phyloP scores from a whole-genome alignment of 2,113 vertebrate genomes.

The Paramormyrops kingsleyae region DNA sequence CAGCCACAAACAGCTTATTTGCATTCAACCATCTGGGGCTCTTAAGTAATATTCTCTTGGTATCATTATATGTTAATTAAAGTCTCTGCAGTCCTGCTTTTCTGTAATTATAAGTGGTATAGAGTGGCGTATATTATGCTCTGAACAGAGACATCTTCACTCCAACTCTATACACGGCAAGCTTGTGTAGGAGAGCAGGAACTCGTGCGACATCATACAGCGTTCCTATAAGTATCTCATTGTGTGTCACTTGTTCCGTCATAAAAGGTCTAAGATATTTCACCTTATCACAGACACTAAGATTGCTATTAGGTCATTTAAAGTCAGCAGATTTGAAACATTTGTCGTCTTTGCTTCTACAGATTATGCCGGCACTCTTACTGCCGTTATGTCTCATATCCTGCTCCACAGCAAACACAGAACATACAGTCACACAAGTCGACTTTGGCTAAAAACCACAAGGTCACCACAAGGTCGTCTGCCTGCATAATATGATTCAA shows the following conservation, averaged over 20 bases:
- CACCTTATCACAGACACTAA: neutral
- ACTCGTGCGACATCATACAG: neutral
- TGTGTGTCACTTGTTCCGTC: neutral
- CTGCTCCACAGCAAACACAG: neutral
- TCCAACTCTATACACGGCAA: neutral
- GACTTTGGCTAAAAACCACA: no score
- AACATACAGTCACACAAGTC: neutral
- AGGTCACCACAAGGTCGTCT: neutral
- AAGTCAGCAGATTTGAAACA: neutral
- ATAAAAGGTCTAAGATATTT: neutral
- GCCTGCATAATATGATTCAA: conserved; percentile 9
- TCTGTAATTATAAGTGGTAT: neutral
- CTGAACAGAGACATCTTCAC: neutral
- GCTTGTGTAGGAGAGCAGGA: neutral
- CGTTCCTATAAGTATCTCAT: neutral
- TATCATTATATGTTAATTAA: neutral
- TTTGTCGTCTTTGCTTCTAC: neutral
- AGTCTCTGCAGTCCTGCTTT: neutral
- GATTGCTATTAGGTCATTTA: neutral
- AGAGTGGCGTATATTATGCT: neutral
- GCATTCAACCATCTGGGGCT: neutral
- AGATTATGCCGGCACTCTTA: neutral
- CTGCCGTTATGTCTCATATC: neutral
- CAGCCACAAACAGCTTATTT: neutral
- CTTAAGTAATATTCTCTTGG: neutral